Conservation (phyloP, 23 tunicate genomes). For the Clavelina lepadiformis region DNA sequence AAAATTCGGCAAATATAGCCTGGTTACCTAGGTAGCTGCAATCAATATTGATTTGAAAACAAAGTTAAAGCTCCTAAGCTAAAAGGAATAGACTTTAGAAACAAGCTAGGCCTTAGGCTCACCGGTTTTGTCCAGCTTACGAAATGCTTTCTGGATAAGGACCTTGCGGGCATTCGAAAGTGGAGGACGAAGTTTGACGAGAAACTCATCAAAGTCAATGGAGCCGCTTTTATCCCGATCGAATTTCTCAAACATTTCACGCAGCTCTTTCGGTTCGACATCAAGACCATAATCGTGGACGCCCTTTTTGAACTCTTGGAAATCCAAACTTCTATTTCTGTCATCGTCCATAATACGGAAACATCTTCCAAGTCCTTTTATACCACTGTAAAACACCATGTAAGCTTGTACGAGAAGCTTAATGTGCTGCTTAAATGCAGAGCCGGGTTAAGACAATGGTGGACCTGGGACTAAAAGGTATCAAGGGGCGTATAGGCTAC, state of each 20-base stretch:
- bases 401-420: neutral
- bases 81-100: too few species aligned
- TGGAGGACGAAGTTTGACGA: constrained; percentile 77
- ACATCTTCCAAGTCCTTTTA: constrained; percentile 71
- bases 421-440: neutral
- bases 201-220: constrained; percentile 81
- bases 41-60: too few species aligned
- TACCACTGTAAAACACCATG: constrained; percentile 34
- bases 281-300: constrained; percentile 53
- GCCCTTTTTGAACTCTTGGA: constrained; percentile 69
- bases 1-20: too few species aligned
- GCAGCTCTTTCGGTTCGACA: constrained; percentile 40
- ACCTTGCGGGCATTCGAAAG: constrained; percentile 50
- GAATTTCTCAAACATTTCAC: constrained; percentile 44
- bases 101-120: neutral
- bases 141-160: constrained; percentile 59
- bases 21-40: too few species aligned
- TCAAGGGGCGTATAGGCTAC: too few species aligned
- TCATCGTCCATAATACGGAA: constrained; percentile 80
- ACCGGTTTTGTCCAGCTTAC: constrained; percentile 75
- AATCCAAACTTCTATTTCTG: constrained; percentile 45
- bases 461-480: too few species aligned
- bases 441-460: too few species aligned
- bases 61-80: too few species aligned
- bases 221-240: constrained; percentile 76